Evolutionary conservation across 2,797 vertebrate species (phyloP).

Genomic region (Sebastes hopkinsi): DNA sequence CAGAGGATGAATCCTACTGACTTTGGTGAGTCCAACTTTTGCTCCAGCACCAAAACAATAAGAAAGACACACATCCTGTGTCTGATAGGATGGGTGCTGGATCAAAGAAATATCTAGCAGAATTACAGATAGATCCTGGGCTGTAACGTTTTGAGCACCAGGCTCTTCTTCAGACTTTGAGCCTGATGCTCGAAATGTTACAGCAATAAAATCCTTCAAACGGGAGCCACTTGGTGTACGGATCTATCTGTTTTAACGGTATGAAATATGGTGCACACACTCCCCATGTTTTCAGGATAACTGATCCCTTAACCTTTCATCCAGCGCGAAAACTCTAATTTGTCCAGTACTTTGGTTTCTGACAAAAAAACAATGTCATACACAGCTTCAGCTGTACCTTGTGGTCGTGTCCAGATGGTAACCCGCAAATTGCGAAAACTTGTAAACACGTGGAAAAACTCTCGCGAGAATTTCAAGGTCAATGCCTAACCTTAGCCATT

Average conservation of each 20-base stretch:
- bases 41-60: neutral
- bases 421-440: neutral
- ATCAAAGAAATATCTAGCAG: neutral
- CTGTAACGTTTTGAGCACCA: neutral
- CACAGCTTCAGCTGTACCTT: neutral
- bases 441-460: too few species aligned
- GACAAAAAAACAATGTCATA: neutral
- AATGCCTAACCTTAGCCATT: too few species aligned
- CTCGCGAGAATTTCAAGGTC: too few species aligned
- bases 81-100: neutral
- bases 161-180: too few species aligned
- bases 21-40: neutral
- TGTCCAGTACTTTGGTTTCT: neutral
- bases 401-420: neutral
- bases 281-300: neutral
- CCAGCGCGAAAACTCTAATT: neutral
- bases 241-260: neutral
- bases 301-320: neutral
- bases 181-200: neutral
- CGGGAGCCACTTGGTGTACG: neutral
- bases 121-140: neutral
- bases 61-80: neutral
- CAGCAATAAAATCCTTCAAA: neutral
- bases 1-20: neutral
- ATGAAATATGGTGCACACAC: neutral